phyloP scores from a whole-genome alignment of 2,888 invertebrate species.

The Lithosia quadra region DNA sequence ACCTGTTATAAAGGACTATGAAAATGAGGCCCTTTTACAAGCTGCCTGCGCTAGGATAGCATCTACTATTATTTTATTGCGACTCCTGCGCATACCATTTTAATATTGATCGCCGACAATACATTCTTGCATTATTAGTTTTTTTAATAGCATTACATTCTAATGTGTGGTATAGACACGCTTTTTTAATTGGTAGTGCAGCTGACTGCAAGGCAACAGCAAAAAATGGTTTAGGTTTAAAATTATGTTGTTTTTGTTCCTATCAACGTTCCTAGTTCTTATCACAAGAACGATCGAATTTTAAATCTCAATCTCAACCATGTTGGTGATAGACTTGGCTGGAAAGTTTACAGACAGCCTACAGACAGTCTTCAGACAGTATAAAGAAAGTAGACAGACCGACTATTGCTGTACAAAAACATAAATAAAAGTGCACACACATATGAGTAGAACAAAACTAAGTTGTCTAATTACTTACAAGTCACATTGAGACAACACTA shows the following conservation, averaged over 20 bases:
- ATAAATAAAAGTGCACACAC: no score
- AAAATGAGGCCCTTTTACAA: not conserved
- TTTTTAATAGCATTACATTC: conserved; percentile 5
- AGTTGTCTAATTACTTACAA: no score
- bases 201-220: not conserved
- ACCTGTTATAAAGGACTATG: not conserved
- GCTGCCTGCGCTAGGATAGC: not conserved
- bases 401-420: no score
- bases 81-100: conserved; percentile 12
- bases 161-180: not conserved
- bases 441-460: no score
- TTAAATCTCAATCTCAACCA: no score
- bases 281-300: no score
- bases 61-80: not conserved
- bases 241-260: not conserved
- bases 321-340: no score
- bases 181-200: conserved; percentile 6
- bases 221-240: not conserved
- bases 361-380: no score
- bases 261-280: no score
- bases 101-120: conserved; percentile 6
- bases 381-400: no score
- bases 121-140: conserved; percentile 7
- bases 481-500: no score
- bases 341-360: no score